phyloP scores from a whole-genome alignment of 2,888 invertebrate species.

The Hymenopus coronatus region DNA sequence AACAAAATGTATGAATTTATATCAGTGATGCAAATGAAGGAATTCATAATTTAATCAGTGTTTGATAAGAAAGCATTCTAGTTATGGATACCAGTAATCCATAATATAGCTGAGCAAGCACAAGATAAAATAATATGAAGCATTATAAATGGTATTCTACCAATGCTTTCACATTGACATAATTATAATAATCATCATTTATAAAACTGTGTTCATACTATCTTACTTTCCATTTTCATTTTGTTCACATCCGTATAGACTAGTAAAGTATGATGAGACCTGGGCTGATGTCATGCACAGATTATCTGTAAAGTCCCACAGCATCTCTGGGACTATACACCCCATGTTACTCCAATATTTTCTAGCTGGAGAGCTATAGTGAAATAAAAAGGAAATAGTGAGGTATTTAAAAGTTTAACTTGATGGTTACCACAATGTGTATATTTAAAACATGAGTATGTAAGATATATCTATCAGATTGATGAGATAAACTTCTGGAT shows the following conservation, averaged over 20 bases:
- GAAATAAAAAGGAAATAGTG: too few species aligned
- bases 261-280: background rate
- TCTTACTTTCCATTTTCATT: background rate
- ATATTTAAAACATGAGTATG: too few species aligned
- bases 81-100: constrained; percentile 15
- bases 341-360: background rate
- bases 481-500: too few species aligned
- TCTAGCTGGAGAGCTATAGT: background rate
- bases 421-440: too few species aligned
- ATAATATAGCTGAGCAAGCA: constrained; percentile 3
- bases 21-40: background rate
- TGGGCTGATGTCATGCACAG: background rate
- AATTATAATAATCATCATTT: background rate
- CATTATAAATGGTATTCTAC: background rate
- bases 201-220: background rate
- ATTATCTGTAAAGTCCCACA: background rate
- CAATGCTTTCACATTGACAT: background rate
- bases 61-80: constrained; percentile 6
- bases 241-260: background rate
- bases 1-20: constrained; percentile 4
- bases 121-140: background rate
- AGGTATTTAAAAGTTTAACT: too few species aligned
- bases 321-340: background rate
- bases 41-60: constrained; percentile 6
- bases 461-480: too few species aligned